phyloP scores from a whole-genome alignment of 2,888 invertebrate genomes.

The Uropetala carovei region DNA sequence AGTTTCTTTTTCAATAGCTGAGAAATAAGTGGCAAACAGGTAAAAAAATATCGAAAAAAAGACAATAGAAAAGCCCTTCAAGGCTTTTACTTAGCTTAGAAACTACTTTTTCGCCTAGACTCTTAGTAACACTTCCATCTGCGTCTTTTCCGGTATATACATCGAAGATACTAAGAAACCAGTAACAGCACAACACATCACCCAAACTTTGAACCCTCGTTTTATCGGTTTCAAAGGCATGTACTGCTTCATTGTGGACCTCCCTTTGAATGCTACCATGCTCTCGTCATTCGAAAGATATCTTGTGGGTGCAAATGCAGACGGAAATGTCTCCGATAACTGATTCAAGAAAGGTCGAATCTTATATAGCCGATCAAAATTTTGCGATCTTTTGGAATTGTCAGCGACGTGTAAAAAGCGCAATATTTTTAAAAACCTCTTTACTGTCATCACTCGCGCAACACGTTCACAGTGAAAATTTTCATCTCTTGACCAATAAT shows the following conservation, averaged over 20 bases:
- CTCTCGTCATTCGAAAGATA: constrained; percentile 67
- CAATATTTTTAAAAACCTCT: constrained; percentile 68
- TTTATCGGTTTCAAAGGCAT: constrained; percentile 60
- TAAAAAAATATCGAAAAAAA: background rate
- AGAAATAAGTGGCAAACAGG: background rate
- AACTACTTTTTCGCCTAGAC: constrained; percentile 9
- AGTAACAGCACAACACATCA: too few species aligned
- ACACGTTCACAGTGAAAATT: constrained; percentile 67
- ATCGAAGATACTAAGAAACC: too few species aligned
- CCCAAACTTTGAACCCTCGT: constrained; percentile 22
- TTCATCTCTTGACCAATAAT: constrained; percentile 67
- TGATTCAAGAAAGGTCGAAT: background rate
- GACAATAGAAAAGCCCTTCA: too few species aligned
- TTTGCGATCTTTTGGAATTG: constrained; percentile 63
- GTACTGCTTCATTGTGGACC: constrained; percentile 66
- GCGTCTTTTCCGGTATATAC: too few species aligned
- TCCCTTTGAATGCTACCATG: constrained; percentile 67
- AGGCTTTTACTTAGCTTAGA: background rate
- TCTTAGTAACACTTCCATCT: too few species aligned
- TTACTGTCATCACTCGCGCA: constrained; percentile 66
- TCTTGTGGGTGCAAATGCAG: constrained; percentile 59
- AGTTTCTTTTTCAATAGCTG: background rate
- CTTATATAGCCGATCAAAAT: constrained; percentile 35
- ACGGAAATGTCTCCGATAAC: constrained; percentile 39
- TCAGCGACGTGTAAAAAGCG: constrained; percentile 68